Evolutionary conservation across 2,113 vertebrate species (phyloP), one percentile per base, ranked within the genome.

Genomic region (Salvelinus sp.): DNA sequence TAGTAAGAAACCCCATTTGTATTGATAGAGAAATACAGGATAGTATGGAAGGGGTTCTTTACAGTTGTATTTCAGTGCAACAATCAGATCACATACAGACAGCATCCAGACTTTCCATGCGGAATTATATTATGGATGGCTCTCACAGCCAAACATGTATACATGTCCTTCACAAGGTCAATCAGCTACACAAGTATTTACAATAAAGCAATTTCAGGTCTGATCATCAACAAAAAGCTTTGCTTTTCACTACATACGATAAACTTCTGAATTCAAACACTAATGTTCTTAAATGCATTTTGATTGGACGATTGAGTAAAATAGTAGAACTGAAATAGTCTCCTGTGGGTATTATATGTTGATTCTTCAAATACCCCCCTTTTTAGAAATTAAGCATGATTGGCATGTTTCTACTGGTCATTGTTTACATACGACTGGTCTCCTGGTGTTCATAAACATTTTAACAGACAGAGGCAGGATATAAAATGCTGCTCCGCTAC

Each of bases 21-120:
- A 16, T 18, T 54, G 13, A 54, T 10, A 44, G 38, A 44, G 16
- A 54, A 54, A 54, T 54, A 54, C 14, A 50, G 48, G 14, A 50
- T 12, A 12, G 38, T 38, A 38, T 38, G 38, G 7, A 38, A 38
- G 38, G 38, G 38, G 38, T 65, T 84, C 76, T 78, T 87, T 67
- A 72, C 2, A 47, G 30, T 76, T 79, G 87, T 73, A 89, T 83
- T 88, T 79, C 65, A 85, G 70, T 80, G 65, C 69, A 76, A 18
- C 25, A 30, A 50, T 69, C 20, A 78, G 38, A 44, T 12, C 38
- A 44, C 38, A 44, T 44, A 44, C 38, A 44, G 9, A 44, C 38
- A 44, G 38, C 9, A 10, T 10, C 38, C 38, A 44, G 38, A 9
- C 38, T 44, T 44, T 10, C 10, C 38, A 44, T 22, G 58, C n/a